Evolutionary conservation across 2,888 invertebrate species (phyloP), one percentile per base, ranked within the genome.

Genomic region (Kuschelorhynchus macadamiae): DNA sequence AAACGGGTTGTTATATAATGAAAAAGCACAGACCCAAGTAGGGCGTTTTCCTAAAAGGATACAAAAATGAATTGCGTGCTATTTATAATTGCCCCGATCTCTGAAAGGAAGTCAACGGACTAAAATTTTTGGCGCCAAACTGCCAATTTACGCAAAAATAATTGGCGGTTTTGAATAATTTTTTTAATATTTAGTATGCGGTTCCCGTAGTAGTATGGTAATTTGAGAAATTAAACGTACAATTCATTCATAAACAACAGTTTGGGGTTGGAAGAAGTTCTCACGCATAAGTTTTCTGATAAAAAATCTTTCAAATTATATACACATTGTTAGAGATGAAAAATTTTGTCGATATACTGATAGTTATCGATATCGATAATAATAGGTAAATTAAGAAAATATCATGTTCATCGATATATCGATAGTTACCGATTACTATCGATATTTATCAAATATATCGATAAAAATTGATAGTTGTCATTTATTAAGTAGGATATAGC

Each of bases 171-270:
- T 52, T 16, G 46, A 36, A 49, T 62, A 36, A 30, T 36, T 25
- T 53, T 59, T 59, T 4, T 14, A 14, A 12, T n/a, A 11, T 42
- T 67, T 67, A 53, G 55, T 59, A 70, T 70, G 36, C 67, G 18
- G 49, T 52, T 47, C 59, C 33, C 53, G 59, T 65, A 68, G 67
- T 71, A 75, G 73, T 75, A 74, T 72, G 70, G 70, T 74, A 75
- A 75, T 75, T 75, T 72, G 30, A 65, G 36, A 71, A 72, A 75
- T 74, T 72, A 75, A 57, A 39, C 47, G 66, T 71, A 70, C 69
- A 67, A 69, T 71, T 74, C 75, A 75, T 75, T 75, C 75, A 75
- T 72, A 74, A 74, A 66, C 61, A 67, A 63, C 53, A 49, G n/a
- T n/a, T n/a, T n/a, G 30, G 36, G 41, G 41, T 56, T 63, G 25